Percentiles rank a stretch among this genome's conserved stretches.
Evolutionary conservation across 2,888 invertebrate genomes (phyloP).

Genomic region (Idaea dimidiata): DNA sequence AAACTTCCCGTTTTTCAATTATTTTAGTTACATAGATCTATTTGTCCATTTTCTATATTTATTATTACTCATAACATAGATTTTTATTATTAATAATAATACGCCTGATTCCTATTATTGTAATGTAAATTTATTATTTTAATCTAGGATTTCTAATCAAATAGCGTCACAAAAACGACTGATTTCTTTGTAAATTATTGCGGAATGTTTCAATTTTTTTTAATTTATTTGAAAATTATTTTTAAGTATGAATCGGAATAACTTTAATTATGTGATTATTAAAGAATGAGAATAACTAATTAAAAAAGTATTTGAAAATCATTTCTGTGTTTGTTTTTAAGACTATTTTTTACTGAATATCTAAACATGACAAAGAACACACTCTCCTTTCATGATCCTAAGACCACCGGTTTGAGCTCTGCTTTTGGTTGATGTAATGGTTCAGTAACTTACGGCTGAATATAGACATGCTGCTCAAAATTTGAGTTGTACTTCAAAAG

Average conservation of each 20-base stretch:
- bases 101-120: constrained; percentile 80
- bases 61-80: constrained; percentile 60
- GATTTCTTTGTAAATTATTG: constrained; percentile 79
- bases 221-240: constrained; percentile 77
- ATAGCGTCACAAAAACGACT: constrained; percentile 77
- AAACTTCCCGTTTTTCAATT: too few species aligned
- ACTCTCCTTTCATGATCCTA: too few species aligned
- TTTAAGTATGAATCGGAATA: constrained; percentile 77
- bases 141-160: constrained; percentile 75
- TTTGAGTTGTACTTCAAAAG: too few species aligned
- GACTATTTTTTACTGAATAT: too few species aligned
- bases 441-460: too few species aligned
- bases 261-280: constrained; percentile 79
- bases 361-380: too few species aligned
- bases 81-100: constrained; percentile 44
- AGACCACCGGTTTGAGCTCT: too few species aligned
- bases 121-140: constrained; percentile 73
- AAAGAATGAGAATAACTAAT: constrained; percentile 72
- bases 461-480: too few species aligned
- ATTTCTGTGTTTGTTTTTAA: constrained; percentile 17
- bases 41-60: constrained; percentile 39
- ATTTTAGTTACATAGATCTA: neutral
- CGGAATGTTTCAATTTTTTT: constrained; percentile 69
- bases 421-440: too few species aligned
- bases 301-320: constrained; percentile 63